Evolutionary conservation across 30 jellyfish, hydroid and myxozoan genomes (phyloP).

Genomic region (Chironex yamaguchii): DNA sequence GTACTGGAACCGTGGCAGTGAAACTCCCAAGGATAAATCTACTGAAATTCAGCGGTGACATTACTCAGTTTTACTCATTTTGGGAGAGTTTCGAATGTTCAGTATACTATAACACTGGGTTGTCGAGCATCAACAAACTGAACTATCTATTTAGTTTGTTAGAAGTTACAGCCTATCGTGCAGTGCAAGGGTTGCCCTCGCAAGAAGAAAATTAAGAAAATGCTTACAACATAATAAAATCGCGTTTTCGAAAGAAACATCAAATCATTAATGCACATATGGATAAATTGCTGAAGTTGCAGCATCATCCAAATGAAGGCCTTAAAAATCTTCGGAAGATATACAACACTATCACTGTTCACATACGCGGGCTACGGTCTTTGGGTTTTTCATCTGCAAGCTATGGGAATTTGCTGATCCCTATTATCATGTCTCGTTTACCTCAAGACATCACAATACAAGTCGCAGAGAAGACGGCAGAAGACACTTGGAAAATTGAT

Average conservation of each 20-base stretch:
- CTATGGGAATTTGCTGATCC: slow-evolving; percentile 30
- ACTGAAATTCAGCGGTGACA: slow-evolving; percentile 42
- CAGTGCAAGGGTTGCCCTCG: slow-evolving; percentile 39
- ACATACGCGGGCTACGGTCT: slow-evolving; percentile 30
- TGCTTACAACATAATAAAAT: slow-evolving; percentile 32
- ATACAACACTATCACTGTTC: slow-evolving; percentile 22
- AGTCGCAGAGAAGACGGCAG: slow-evolving; percentile 35
- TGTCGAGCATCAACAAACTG: slow-evolving; percentile 63
- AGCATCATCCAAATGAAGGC: not conserved
- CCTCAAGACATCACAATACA: slow-evolving; percentile 42
- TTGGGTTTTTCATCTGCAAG: slow-evolving; percentile 41
- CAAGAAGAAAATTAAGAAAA: slow-evolving; percentile 46
- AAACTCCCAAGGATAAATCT: slow-evolving; percentile 54
- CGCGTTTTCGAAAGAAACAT: slow-evolving; percentile 40
- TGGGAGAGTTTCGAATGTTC: slow-evolving; percentile 76
- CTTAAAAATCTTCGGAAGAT: too few species aligned
- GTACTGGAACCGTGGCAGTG: not conserved
- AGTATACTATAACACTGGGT: slow-evolving; percentile 24
- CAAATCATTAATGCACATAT: slow-evolving; percentile 55
- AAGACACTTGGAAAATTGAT: slow-evolving; percentile 21
- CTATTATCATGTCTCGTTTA: slow-evolving; percentile 31
- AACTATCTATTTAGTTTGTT: slow-evolving; percentile 41
- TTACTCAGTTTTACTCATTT: slow-evolving; percentile 47
- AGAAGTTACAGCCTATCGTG: slow-evolving; percentile 47
- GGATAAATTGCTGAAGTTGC: slow-evolving; percentile 35